phyloP scores from a whole-genome alignment of 53 echinoderm and acorn worm genomes.

The Mesocentrotus franciscanus region DNA sequence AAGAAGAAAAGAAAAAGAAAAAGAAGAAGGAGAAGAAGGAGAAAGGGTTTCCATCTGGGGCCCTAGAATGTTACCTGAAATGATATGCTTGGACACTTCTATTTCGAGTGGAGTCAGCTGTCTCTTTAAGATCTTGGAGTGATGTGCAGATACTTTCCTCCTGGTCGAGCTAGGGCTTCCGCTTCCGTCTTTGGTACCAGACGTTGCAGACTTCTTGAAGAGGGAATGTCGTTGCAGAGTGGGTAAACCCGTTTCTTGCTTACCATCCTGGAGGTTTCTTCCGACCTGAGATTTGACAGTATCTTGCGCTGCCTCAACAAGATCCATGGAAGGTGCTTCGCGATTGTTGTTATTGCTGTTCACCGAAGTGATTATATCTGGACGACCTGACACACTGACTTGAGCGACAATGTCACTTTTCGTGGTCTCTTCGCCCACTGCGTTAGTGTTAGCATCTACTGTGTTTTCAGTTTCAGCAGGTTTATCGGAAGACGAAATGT shows the following conservation, averaged over 20 bases:
- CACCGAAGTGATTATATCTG: background rate
- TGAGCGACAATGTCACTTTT: background rate
- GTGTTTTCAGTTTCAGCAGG: background rate
- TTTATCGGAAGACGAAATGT: background rate
- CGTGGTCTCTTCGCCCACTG: background rate
- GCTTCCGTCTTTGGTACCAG: background rate
- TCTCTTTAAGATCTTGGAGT: constrained; percentile 55
- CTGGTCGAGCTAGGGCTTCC: constrained; percentile 50
- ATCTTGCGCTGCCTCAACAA: background rate
- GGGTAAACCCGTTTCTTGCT: background rate
- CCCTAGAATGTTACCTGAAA: constrained; percentile 11
- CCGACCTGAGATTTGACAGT: constrained; percentile 2
- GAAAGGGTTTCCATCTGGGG: background rate
- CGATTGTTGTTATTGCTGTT: constrained; percentile 57
- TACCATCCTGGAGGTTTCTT: background rate
- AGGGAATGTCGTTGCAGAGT: background rate
- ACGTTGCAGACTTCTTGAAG: constrained; percentile 33
- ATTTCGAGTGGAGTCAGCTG: constrained; percentile 51
- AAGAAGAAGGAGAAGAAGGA: background rate
- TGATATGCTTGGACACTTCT: constrained; percentile 37
- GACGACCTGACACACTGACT: background rate
- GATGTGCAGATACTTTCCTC: constrained; percentile 22
- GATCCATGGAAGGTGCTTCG: constrained; percentile 10
- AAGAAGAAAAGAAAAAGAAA: background rate
- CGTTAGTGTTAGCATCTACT: background rate